phyloP scores from a whole-genome alignment of 2,113 vertebrate species.

The Stigmatopora nigra region DNA sequence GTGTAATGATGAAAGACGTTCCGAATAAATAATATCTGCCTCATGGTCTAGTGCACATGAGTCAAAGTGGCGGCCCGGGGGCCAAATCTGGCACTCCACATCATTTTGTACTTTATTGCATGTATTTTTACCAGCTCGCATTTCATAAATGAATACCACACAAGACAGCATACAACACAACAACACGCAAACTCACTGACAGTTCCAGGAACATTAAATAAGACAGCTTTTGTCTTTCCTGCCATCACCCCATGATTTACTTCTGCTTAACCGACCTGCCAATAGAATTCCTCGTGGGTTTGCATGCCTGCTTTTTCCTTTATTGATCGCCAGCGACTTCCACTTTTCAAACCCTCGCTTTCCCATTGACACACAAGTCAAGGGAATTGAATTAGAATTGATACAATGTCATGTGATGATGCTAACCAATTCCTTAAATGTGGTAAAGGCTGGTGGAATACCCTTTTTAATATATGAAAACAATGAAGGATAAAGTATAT shows the following conservation, averaged over 20 bases:
- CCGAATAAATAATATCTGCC: too few species aligned
- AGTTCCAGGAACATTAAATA: background rate
- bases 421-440: constrained; percentile 1
- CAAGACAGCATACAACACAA: background rate
- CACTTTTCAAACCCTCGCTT: background rate
- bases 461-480: background rate
- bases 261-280: constrained; percentile 28
- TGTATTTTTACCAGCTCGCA: background rate
- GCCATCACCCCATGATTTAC: constrained; percentile 32
- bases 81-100: too few species aligned
- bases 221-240: background rate
- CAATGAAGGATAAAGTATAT: background rate
- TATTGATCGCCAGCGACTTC: constrained; percentile 35
- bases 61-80: too few species aligned
- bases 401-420: constrained; percentile 6
- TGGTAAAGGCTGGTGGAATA: background rate
- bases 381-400: constrained; percentile 23
- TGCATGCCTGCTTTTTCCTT: constrained; percentile 25
- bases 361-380: constrained; percentile 20
- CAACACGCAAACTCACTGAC: background rate
- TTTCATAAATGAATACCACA: background rate
- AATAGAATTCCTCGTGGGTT: constrained; percentile 37
- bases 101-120: too few species aligned
- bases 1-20: background rate
- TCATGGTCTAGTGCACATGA: too few species aligned